Evolutionary conservation across 2,113 vertebrate genomes (phyloP).

Genomic region (Esox niger): DNA sequence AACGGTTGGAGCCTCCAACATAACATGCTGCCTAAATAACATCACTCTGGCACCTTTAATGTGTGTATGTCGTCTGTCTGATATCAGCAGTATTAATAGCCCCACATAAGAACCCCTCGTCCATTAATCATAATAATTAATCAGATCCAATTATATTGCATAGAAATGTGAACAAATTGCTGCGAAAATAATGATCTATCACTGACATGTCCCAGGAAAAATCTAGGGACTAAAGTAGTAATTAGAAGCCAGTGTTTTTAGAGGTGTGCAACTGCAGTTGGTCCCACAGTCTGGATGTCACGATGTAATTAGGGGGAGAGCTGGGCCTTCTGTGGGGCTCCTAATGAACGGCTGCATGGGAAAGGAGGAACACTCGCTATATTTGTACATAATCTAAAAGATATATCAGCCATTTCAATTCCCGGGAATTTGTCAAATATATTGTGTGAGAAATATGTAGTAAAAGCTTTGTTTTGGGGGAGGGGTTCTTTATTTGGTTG

Average conservation of each 20-base stretch:
- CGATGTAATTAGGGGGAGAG: constrained; percentile 94
- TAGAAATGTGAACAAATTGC: constrained; percentile 99
- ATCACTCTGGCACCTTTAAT: constrained; percentile 82
- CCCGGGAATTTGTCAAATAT: too few species aligned
- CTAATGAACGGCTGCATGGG: constrained; percentile 76
- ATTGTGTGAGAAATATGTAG: constrained; percentile 25
- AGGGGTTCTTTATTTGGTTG: constrained; percentile 37
- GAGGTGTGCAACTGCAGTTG: constrained; percentile 79
- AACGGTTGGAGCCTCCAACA: constrained; percentile 67
- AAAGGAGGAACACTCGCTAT: not conserved
- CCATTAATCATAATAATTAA: constrained; percentile 99
- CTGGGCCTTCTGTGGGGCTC: constrained; percentile 72
- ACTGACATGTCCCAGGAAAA: constrained; percentile 91
- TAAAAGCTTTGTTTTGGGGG: too few species aligned
- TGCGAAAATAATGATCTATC: constrained; percentile 99
- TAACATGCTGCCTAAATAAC: constrained; percentile 65
- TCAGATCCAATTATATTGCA: constrained; percentile 99
- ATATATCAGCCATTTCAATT: constrained; percentile 38
- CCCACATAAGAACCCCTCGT: constrained; percentile 84
- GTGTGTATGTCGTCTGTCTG: constrained; percentile 86
- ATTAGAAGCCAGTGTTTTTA: constrained; percentile 93
- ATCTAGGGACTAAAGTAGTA: constrained; percentile 97
- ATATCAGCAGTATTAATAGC: constrained; percentile 90
- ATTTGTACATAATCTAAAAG: constrained; percentile 30
- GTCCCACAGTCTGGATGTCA: constrained; percentile 82